Base-by-base conservation (phyloP, 2,888 invertebrate species). In the Rhimphoctona megacephalus region DNA sequence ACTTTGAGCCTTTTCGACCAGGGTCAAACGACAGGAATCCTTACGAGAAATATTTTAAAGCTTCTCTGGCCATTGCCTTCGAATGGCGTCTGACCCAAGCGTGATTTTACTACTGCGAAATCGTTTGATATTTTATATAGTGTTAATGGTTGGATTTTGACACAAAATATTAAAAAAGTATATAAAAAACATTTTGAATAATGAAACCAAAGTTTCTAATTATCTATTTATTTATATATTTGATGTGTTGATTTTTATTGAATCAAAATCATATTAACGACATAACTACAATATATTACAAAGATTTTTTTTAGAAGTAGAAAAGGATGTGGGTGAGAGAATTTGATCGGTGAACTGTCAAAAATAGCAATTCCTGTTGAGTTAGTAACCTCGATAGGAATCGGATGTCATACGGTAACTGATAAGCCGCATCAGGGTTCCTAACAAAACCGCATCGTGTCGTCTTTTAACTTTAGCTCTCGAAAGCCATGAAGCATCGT, bases 401-500 rank as follows among this genome's bases (percentile, higher is more conserved):
- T 80, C 57, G 25, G 54, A 57, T 46, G 80, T n/a, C 61, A 61
- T 22, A n/a, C 17, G 33, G 14, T 78, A 52, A 69, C 30, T 33
- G 80, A 80, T 70, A 80, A 70, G 72, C 70, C 64, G 30, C 17
- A 64, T 61, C 46, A 49, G 70, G 70, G 33, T 46, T 70, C 61
- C 49, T 61, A 72, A 72, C 61, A 25, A 73, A 81, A 73, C 66
- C 39, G 61, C 57, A 64, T n/a, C 69, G 78, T 77, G 66, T 77
- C 77, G 73, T 78, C 77, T 73, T 61, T 67, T 36, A 78, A 73
- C 72, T 77, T 61, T 7, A 30, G 25, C 64, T 46, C 46, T 57
- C 61, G 22, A 66, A 76, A 76, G 61, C 69, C 66, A 79, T 69
- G 70, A 49, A 49, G 79, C 43, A 43, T 79, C 78, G 67, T 69